A percentile compares a stretch with the other conserved stretches of the same genome.
These are phyloP conservation scores for Isaurus tuberculatus DNA, from an alignment of 92 coral and sea anemone species.

Conservation along the genomic window DNA sequence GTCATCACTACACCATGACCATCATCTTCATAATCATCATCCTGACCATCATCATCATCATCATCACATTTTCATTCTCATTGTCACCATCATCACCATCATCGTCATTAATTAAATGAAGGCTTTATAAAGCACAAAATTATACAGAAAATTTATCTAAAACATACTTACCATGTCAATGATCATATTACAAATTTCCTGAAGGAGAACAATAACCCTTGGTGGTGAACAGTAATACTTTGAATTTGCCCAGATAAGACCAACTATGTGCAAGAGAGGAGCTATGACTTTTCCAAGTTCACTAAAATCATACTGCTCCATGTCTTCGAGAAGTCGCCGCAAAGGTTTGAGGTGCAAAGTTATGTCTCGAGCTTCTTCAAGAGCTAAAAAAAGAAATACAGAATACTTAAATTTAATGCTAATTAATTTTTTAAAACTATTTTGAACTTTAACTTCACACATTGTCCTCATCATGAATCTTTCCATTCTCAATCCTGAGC, in stretches of 20 bases:
- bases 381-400: constrained; percentile 57
- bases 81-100: too few species aligned
- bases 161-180: constrained; percentile 89
- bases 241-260: constrained; percentile 97
- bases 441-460: too few species aligned
- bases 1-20: too few species aligned
- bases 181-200: constrained; percentile 97
- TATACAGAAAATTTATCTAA: too few species aligned
- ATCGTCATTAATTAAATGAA: too few species aligned
- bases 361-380: constrained; percentile 97
- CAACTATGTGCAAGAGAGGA: constrained; percentile 90
- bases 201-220: constrained; percentile 90
- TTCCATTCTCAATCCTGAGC: too few species aligned
- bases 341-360: constrained; percentile 90
- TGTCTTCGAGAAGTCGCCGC: constrained; percentile 91
- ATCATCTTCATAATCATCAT: too few species aligned
- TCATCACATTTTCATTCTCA: too few species aligned
- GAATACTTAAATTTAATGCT: neutral
- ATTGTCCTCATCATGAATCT: too few species aligned
- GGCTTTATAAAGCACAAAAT: neutral
- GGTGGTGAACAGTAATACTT: constrained; percentile 96
- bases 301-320: constrained; percentile 99
- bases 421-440: too few species aligned
- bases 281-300: constrained; percentile 92
- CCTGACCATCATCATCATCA: too few species aligned